phyloP scores from a whole-genome alignment of 2,113 vertebrate species.

The Setophaga kirtlandii region DNA sequence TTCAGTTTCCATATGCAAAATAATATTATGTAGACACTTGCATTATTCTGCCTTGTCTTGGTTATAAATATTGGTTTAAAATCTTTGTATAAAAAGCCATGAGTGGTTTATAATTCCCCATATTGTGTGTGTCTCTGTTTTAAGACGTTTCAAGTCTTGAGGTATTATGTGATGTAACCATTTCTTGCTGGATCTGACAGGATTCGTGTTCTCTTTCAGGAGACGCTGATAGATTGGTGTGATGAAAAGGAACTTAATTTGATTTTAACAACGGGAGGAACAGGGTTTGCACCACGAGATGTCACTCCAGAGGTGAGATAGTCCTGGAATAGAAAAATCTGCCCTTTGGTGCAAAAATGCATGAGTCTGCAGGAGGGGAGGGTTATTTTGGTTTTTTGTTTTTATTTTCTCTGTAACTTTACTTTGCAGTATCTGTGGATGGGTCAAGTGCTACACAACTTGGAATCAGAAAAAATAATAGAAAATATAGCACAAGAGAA shows the following conservation, averaged over 20 bases:
- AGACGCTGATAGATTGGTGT: constrained; percentile 96
- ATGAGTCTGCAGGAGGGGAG: background rate
- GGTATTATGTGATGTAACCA: background rate
- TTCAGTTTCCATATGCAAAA: constrained; percentile 9
- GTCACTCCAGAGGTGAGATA: constrained; percentile 95
- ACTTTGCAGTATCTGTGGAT: background rate
- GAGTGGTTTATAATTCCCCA: background rate
- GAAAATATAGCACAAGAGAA: background rate
- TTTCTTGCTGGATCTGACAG: constrained; percentile 36
- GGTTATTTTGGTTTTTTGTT: background rate
- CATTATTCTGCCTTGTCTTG: background rate
- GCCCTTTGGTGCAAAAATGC: background rate
- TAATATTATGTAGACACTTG: background rate
- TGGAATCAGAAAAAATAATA: background rate
- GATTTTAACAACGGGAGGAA: constrained; percentile 97
- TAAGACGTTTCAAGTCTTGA: background rate
- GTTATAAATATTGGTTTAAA: background rate
- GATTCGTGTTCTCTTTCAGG: constrained; percentile 78
- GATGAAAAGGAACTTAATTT: constrained; percentile 99
- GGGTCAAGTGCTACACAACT: background rate
- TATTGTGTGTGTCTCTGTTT: background rate
- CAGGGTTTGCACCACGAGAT: constrained; percentile 96
- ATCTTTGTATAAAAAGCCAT: background rate
- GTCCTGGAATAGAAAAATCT: constrained; percentile 10
- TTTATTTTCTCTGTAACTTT: background rate